Evolutionary conservation across 1,140 invertebrate species (phyloP).

Genomic region (Pogonognathellus flavescens): DNA sequence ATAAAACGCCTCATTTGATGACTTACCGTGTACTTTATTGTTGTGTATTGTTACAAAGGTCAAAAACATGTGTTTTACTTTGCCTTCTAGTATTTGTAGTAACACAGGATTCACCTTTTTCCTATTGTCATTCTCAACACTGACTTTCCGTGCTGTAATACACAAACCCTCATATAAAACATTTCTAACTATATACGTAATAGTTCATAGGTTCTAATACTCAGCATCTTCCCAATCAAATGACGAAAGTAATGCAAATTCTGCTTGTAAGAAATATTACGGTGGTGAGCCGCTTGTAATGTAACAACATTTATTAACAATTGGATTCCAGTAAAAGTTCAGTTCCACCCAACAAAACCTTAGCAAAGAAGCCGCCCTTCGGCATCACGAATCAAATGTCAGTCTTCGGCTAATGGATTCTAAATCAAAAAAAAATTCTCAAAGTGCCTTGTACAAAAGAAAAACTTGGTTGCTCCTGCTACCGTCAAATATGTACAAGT

Average conservation of each 20-base stretch:
- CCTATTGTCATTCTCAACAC: too few relatives aligned
- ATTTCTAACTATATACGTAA: too few relatives aligned
- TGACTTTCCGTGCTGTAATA: too few relatives aligned
- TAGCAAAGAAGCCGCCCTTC: slow-evolving; percentile 27
- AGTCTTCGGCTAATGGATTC: slow-evolving; percentile 5
- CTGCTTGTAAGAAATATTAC: too few relatives aligned
- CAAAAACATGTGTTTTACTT: not conserved
- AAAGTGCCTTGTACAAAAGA: not conserved
- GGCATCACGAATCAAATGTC: slow-evolving; percentile 33
- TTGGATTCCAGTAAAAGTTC: too few relatives aligned
- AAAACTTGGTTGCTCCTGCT: not conserved
- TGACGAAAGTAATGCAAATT: too few relatives aligned
- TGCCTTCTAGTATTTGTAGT: not conserved
- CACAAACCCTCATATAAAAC: too few relatives aligned
- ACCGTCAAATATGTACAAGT: not conserved
- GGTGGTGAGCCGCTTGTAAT: too few relatives aligned
- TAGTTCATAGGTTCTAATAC: too few relatives aligned
- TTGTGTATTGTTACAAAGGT: slow-evolving; percentile 1
- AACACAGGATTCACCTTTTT: too few relatives aligned
- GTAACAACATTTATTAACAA: too few relatives aligned
- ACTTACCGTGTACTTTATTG: not conserved
- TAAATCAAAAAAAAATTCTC: not conserved
- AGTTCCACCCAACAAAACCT: slow-evolving; percentile 21
- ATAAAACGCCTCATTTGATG: slow-evolving; percentile 30
- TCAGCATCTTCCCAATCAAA: too few relatives aligned